Base-by-base conservation (phyloP, 2,888 invertebrate genomes). In the Polyommatus icarus region DNA sequence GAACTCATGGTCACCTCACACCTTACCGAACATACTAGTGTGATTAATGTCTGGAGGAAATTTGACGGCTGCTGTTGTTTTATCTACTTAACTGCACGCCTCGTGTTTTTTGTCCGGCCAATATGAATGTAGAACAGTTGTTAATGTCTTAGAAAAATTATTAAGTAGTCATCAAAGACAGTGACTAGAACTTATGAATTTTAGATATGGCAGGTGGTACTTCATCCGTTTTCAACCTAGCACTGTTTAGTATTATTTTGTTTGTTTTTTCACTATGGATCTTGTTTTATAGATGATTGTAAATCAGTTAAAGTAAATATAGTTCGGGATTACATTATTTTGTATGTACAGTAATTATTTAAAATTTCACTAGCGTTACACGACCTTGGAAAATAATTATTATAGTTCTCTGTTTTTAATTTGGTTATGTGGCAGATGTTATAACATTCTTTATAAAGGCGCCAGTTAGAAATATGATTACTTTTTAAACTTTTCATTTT, bases 31-130 rank as follows among this genome's bases (percentile, higher is more conserved):
- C 89, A 88, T 89, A 89, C 91, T 88, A 89, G 90, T 89, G 89
- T 93, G 94, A 93, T 93, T 93, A 93, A 93, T 93, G 93, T 89
- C 90, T 87, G 87, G 87, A 92, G 91, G 89, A 93, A 93, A 93
- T 94, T 93, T 91, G 93, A 93, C 90, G 92, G 91, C 89, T 89
- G 92, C 91, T 92, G 93, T 93, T 92, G 92, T 93, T 92, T 92
- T 90, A 92, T 91, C 89, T 94, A 94, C 92, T 94, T 94, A 93
- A 89, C 93, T 89, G 92, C 93, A 93, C 93, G 93, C 91, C 91
- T 83, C 83, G 77, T 40, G 86, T 92, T 92, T 93, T 91, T 92
- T 90, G 86, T 85, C 80, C 80, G 83, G 82, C 78, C 82, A 82
- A 82, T 85, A 87, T 83, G 84, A 89, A 93, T 92, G 90, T 93